These are phyloP conservation scores for Coenonympha arcania DNA, from an alignment of 2,888 invertebrate genomes.

Conservation along the genomic window DNA sequence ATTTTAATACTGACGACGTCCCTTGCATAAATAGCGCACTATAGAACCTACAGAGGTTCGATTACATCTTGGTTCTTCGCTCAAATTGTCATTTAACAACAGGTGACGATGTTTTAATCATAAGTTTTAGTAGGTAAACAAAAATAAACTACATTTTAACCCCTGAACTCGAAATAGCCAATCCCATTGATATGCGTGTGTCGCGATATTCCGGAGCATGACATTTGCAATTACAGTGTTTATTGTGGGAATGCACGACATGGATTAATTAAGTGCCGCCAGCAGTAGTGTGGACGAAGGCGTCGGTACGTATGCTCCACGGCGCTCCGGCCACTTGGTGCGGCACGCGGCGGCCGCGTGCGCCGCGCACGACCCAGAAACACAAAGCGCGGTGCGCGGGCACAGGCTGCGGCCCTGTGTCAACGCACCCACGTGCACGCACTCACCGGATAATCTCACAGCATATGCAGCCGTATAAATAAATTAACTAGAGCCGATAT, in stretches of 20 bases:
- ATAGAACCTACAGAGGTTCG: too few species aligned
- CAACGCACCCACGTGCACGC: slow-evolving; percentile 34
- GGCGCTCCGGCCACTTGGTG: slow-evolving; percentile 60
- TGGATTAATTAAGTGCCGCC: slow-evolving; percentile 68
- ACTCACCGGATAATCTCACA: slow-evolving; percentile 53
- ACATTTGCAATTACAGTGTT: slow-evolving; percentile 33
- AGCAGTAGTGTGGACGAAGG: slow-evolving; percentile 57
- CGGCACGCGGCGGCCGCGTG: slow-evolving; percentile 33
- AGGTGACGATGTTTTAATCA: too few species aligned
- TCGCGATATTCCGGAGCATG: slow-evolving; percentile 9
- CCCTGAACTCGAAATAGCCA: neutral
- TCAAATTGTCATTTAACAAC: too few species aligned
- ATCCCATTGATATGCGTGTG: neutral
- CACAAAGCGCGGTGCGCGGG: slow-evolving; percentile 24
- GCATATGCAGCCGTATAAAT: slow-evolving; percentile 67
- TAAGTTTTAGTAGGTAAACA: too few species aligned
- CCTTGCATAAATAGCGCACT: too few species aligned
- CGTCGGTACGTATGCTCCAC: slow-evolving; percentile 54
- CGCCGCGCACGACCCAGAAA: slow-evolving; percentile 21
- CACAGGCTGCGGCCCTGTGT: too few species aligned
- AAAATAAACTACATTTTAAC: neutral
- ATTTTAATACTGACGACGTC: too few species aligned
- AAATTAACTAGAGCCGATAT: slow-evolving; percentile 59
- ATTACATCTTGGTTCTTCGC: too few species aligned
- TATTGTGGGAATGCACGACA: slow-evolving; percentile 42